Conservation (phyloP, 1,140 invertebrate genomes). For the Drosophila sucinea region DNA sequence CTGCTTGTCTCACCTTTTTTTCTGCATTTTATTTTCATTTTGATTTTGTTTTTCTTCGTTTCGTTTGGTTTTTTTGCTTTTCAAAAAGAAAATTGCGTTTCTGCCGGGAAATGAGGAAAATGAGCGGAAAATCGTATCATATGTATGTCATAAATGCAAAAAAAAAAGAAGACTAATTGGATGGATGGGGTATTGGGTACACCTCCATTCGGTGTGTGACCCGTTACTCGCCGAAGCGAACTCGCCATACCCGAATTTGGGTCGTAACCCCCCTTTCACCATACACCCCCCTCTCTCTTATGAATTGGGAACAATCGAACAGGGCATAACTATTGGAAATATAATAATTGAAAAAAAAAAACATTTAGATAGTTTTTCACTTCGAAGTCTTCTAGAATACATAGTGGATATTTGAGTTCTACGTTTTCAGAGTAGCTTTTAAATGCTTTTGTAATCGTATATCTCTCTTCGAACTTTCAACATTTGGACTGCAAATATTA, state of each 20-base stretch:
- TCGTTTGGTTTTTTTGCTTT: background rate
- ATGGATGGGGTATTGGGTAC: constrained; percentile 34
- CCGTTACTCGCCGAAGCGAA: background rate
- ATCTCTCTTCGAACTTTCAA: too few species aligned
- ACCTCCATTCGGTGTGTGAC: background rate
- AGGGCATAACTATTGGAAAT: background rate
- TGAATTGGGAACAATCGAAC: background rate
- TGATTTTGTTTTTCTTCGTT: background rate
- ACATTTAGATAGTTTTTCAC: too few species aligned
- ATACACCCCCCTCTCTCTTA: too few species aligned
- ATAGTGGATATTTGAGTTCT: too few species aligned
- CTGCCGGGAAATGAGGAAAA: constrained; percentile 68
- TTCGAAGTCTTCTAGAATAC: too few species aligned
- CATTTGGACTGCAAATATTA: too few species aligned
- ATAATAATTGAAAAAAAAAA: background rate
- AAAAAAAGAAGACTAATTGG: constrained; percentile 54
- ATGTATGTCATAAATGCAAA: constrained; percentile 67
- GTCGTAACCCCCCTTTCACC: background rate
- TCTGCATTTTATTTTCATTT: constrained; percentile 14
- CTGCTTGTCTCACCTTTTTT: constrained; percentile 6
- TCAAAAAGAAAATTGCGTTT: constrained; percentile 55
- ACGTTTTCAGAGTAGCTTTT: too few species aligned
- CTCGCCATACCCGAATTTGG: background rate
- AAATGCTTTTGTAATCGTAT: too few species aligned
- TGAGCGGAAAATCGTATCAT: constrained; percentile 66